Evolutionary conservation across 2,888 invertebrate species (phyloP).

Genomic region (Cantharis lateralis): DNA sequence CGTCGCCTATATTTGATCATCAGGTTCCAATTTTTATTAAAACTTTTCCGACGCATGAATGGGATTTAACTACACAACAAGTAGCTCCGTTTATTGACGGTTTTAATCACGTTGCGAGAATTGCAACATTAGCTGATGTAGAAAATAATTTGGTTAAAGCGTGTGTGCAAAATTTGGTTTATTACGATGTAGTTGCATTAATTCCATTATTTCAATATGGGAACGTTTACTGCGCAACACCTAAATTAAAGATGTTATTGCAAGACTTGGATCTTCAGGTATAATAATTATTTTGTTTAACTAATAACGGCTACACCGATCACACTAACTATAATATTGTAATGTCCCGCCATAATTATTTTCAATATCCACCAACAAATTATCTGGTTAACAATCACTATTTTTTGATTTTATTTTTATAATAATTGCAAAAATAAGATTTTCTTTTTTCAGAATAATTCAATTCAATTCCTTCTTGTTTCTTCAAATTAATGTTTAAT

Average conservation of each 20-base stretch:
- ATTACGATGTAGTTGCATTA: conserved; percentile 68
- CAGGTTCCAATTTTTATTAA: conserved; percentile 83
- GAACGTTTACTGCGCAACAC: conserved; percentile 67
- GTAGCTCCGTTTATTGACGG: conserved; percentile 88
- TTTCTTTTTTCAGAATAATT: too few species aligned
- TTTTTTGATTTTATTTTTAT: too few species aligned
- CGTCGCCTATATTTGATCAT: conserved; percentile 80
- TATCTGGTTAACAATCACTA: too few species aligned
- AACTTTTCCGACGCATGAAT: conserved; percentile 62
- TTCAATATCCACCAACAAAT: too few species aligned
- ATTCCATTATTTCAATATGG: conserved; percentile 69
- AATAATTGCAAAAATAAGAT: too few species aligned
- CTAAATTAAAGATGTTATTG: conserved; percentile 59
- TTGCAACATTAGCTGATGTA: conserved; percentile 88
- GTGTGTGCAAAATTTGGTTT: conserved; percentile 90
- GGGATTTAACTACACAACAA: conserved; percentile 95
- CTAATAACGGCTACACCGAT: too few species aligned
- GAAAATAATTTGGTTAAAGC: conserved; percentile 93
- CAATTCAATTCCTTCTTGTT: too few species aligned
- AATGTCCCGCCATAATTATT: too few species aligned
- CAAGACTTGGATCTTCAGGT: conserved; percentile 57
- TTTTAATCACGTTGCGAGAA: conserved; percentile 88
- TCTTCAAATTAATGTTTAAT: too few species aligned
- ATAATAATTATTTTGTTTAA: not conserved
- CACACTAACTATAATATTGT: too few species aligned